Evolutionary conservation across 2,888 invertebrate genomes (phyloP), one percentile per base, ranked within the genome.

Genomic region (Megastigmus dorsalis): DNA sequence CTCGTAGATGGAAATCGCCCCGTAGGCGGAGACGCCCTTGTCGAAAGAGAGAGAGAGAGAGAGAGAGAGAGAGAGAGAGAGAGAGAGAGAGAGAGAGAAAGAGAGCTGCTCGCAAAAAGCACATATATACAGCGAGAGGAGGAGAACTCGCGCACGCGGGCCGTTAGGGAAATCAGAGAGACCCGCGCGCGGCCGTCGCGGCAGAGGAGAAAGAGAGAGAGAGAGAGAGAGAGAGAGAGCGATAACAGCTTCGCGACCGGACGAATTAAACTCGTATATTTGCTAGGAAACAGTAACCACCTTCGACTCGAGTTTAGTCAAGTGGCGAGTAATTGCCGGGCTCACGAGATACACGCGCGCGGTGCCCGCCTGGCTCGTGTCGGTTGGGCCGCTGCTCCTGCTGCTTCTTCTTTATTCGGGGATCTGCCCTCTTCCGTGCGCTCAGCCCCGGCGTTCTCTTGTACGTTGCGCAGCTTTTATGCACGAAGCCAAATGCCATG

Each of bases 241-340:
- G 79, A 79, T 79, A 80, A 77, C 79, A 71, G 69, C 30, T 66
- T 10, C 13, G 57, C 76, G 63, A 78, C 76, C 80, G 76, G 79
- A 79, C 75, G 78, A 79, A 81, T 81, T 80, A 81, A 81, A 79
- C 77, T 79, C 80, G 75, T 79, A 78, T 78, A 81, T 79, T 78
- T 79, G 71, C 74, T 76, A n/a, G n/a, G n/a, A n/a, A n/a, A n/a
- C n/a, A n/a, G n/a, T n/a, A 74, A 63, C 43, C 62, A 36, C 55
- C 50, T 43, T n/a, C n/a, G n/a, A n/a, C n/a, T n/a, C n/a, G n/a
- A 26, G n/a, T 23, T 28, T 23, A 10, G 38, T 57, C 60, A 48
- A 67, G 60, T 62, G 59, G 28, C 54, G 63, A 33, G 71, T 76
- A 78, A 78, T 78, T 78, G 76, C 74, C 59, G 50, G 70, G 67